Base-by-base conservation (phyloP, 1,140 invertebrate species). In the Cotesia typhae region DNA sequence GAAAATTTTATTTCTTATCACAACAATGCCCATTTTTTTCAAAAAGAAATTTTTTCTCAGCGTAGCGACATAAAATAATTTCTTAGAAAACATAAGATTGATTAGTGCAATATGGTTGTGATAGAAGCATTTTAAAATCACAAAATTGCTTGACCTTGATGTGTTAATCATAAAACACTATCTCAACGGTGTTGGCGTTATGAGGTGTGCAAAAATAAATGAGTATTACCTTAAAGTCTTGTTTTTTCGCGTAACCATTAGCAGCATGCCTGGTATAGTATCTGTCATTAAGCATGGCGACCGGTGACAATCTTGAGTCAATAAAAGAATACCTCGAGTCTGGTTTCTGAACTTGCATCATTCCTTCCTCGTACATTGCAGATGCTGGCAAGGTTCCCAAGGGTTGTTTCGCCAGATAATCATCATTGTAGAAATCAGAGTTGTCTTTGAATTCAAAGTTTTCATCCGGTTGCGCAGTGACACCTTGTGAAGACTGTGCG, bases 391-490 rank as follows among this genome's bases (percentile, higher is more conserved):
- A 67, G 0, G 86, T 87, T 35, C 85, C 84, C n/a, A 86, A 67
- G 3, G 86, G 85, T 68, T 85, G 84, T 65, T 80, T 69, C 6
- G 79, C 81, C 75, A 87, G 77, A 65, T 87, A 87, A 64, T 87
- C 84, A 4, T 86, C 84, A 63, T 77, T 82, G 70, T 83, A 86
- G 20, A 82, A 71, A 57, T 85, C 85, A 0, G 79, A 73, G 35
- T 87, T 87, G 70, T 90, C 90, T 77, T 91, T 91, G 77, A 92
- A 92, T 73, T 92, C 91, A 76, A 92, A 90, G 75, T 91, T 92
- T 75, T 91, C 89, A 0, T 90, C 84, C 0, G 84, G 82, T 47
- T 81, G 84, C 20, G 79, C 83, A 51, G 78, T 84, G 52, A 75
- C 75, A 36, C 77, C 82, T 71, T 86, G 81, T 67, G 84, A 81